phyloP scores from a whole-genome alignment of 1,140 invertebrate genomes.

The Drosophila bocqueti region DNA sequence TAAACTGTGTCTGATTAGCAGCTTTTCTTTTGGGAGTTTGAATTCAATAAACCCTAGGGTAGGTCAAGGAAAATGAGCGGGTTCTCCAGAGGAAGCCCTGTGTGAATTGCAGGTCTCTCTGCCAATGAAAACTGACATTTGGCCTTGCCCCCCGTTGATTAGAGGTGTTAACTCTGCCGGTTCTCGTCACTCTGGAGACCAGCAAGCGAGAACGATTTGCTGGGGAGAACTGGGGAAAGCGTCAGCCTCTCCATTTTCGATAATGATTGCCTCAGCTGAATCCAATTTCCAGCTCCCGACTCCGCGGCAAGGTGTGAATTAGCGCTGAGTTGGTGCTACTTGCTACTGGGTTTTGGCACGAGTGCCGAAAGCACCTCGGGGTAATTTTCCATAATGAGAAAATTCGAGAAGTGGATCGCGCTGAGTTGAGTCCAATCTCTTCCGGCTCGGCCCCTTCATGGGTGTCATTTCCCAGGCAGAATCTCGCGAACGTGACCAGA shows the following conservation, averaged over 20 bases:
- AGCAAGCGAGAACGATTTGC: slow-evolving; percentile 28
- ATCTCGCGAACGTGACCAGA: slow-evolving; percentile 60
- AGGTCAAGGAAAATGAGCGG: background rate
- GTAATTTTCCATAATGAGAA: slow-evolving; percentile 40
- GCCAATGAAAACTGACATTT: slow-evolving; percentile 37
- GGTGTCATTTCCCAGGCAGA: slow-evolving; percentile 55
- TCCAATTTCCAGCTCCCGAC: slow-evolving; percentile 21
- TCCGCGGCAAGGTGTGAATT: slow-evolving; percentile 32
- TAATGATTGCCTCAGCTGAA: slow-evolving; percentile 14
- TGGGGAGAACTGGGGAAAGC: background rate
- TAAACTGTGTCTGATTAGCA: background rate
- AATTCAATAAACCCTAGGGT: no score
- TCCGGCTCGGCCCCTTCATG: slow-evolving; percentile 35
- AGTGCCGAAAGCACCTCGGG: slow-evolving; percentile 12
- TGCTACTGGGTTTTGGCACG: slow-evolving; percentile 34
- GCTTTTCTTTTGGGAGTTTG: background rate
- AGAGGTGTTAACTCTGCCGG: slow-evolving; percentile 9
- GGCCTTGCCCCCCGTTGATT: slow-evolving; percentile 10
- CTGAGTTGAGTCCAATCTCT: slow-evolving; percentile 39
- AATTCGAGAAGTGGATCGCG: slow-evolving; percentile 18
- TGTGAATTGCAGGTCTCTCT: slow-evolving; percentile 15
- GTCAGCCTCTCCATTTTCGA: slow-evolving; percentile 2
- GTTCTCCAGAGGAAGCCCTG: slow-evolving; percentile 6
- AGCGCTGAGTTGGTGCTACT: slow-evolving; percentile 8
- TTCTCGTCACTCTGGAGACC: slow-evolving; percentile 13